Percentiles rank a stretch among this genome's conserved stretches.
Evolutionary conservation across 35 echinoderm and acorn worm genomes (phyloP).

Genomic region (Apostichopus parvimensis): DNA sequence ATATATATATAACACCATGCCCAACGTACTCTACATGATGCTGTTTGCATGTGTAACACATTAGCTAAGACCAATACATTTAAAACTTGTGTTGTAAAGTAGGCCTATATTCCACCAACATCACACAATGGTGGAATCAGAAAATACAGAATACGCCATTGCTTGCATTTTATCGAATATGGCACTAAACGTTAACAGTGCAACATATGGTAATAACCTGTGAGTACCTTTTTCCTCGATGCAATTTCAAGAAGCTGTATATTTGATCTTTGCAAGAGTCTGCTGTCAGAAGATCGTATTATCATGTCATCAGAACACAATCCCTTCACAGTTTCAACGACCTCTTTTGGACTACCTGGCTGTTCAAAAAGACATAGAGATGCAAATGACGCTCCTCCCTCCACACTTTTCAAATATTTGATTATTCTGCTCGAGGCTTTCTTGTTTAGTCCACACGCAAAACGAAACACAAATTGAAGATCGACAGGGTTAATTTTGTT

Average conservation of each 20-base stretch:
- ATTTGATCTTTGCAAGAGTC: not conserved
- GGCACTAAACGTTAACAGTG: no score
- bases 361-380: not conserved
- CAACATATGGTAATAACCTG: not conserved
- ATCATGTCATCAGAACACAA: not conserved
- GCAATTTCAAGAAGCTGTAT: not conserved
- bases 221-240: not conserved
- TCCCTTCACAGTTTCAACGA: not conserved
- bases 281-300: not conserved
- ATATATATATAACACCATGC: no score
- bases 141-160: not conserved
- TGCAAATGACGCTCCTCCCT: not conserved
- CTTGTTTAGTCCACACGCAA: not conserved
- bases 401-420: not conserved
- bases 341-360: not conserved
- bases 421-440: not conserved
- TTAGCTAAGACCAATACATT: no score
- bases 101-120: no score
- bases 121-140: no score
- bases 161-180: no score
- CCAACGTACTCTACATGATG: no score
- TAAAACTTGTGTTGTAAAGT: not conserved
- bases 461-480: not conserved
- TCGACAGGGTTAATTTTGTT: not conserved
- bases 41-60: no score